phyloP scores from a whole-genome alignment of 2,797 vertebrate species.

The Falco novaeseelandiae region DNA sequence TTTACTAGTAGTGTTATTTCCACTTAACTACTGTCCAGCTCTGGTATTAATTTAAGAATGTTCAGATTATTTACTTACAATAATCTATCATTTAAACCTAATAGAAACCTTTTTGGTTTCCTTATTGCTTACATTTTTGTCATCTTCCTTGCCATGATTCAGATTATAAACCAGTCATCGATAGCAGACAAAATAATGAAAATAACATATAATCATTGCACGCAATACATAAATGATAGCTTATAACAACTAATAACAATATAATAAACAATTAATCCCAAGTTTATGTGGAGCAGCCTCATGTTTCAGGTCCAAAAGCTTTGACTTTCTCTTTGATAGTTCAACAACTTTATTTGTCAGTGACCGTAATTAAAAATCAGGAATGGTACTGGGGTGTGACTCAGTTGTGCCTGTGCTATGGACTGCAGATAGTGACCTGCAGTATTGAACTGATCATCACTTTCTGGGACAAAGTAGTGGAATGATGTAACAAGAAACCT shows the following conservation, averaged over 20 bases:
- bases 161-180: background rate
- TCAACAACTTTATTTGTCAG: background rate
- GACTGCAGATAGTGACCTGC: rapidly evolving
- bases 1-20: background rate
- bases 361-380: background rate
- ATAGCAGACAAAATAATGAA: background rate
- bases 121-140: background rate
- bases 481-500: background rate
- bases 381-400: background rate
- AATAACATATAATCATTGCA: background rate
- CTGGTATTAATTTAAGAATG: background rate
- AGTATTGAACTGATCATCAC: background rate
- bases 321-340: background rate
- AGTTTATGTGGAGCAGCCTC: background rate
- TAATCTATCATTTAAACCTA: background rate
- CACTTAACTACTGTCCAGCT: background rate
- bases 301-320: background rate
- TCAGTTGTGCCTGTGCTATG: rapidly evolving
- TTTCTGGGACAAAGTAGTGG: background rate
- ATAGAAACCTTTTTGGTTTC: background rate
- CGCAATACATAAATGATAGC: background rate
- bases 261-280: background rate
- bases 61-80: background rate
- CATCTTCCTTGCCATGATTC: background rate
- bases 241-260: background rate